Percentiles rank a stretch among this genome's conserved stretches.
phyloP scores from a whole-genome alignment of 2,113 vertebrate species.

The Microtus pennsylvanicus region DNA sequence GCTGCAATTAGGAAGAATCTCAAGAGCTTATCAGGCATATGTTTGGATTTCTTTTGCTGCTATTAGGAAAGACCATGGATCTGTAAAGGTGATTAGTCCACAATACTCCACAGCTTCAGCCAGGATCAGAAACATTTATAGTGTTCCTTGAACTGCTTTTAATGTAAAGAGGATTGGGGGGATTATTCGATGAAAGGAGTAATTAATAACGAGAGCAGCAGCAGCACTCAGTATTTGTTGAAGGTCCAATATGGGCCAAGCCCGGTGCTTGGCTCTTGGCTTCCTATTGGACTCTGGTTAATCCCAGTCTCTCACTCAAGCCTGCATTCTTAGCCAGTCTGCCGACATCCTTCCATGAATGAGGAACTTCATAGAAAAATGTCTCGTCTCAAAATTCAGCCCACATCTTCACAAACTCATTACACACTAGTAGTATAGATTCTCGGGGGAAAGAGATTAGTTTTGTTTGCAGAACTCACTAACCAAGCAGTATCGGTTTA shows the following conservation, averaged over 20 bases:
- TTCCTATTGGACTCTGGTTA: slow-evolving; percentile 12
- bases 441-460: background rate
- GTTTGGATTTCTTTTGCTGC: slow-evolving; percentile 68
- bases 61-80: slow-evolving; percentile 51
- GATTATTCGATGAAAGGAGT: slow-evolving; percentile 47
- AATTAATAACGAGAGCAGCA: slow-evolving; percentile 38
- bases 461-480: slow-evolving; percentile 28
- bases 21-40: slow-evolving; percentile 33
- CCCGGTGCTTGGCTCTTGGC: background rate
- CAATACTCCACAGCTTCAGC: slow-evolving; percentile 29
- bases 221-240: slow-evolving; percentile 20
- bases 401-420: background rate
- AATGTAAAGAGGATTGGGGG: slow-evolving; percentile 62
- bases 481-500: background rate
- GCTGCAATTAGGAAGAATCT: slow-evolving; percentile 61
- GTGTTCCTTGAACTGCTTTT: slow-evolving; percentile 62
- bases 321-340: slow-evolving; percentile 13
- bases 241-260: slow-evolving; percentile 5
- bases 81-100: slow-evolving; percentile 52
- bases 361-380: slow-evolving; percentile 7
- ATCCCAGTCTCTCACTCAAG: slow-evolving; percentile 18
- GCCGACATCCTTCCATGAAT: slow-evolving; percentile 37
- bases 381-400: slow-evolving; percentile 15
- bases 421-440: background rate
- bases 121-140: slow-evolving; percentile 49